A percentile compares a stretch with the other conserved stretches of the same genome.
Conservation (phyloP, 2,888 invertebrate species). For the Branchellion lobata region DNA sequence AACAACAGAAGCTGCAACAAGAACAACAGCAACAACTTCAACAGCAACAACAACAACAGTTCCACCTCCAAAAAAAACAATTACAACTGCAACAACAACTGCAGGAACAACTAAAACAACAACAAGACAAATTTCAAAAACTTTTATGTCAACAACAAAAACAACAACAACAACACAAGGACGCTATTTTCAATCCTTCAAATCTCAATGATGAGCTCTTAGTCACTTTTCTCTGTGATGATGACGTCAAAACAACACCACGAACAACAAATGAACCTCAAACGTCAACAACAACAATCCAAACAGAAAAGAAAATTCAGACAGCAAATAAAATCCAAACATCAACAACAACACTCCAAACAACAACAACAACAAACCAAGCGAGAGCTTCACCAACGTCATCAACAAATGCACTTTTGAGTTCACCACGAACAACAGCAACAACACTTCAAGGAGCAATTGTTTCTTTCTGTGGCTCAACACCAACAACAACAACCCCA, state of each 20-base stretch:
- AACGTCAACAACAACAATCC: neutral
- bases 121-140: too few relatives aligned
- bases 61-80: too few relatives aligned
- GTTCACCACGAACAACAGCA: neutral
- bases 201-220: too few relatives aligned
- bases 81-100: too few relatives aligned
- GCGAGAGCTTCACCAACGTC: neutral
- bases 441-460: neutral
- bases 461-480: neutral
- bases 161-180: too few relatives aligned
- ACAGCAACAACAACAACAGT: too few relatives aligned
- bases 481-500: conserved; percentile 1
- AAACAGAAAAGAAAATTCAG: neutral
- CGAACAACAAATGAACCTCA: neutral
- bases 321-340: neutral
- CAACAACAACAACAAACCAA: conserved; percentile 1
- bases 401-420: neutral
- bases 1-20: too few relatives aligned
- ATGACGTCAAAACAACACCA: neutral
- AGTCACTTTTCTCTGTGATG: too few relatives aligned
- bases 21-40: too few relatives aligned
- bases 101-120: too few relatives aligned
- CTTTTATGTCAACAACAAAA: too few relatives aligned
- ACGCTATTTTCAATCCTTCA: too few relatives aligned
- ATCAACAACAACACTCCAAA: neutral